phyloP scores from a whole-genome alignment of 2,797 vertebrate species.

The Spinus olivaceus region DNA sequence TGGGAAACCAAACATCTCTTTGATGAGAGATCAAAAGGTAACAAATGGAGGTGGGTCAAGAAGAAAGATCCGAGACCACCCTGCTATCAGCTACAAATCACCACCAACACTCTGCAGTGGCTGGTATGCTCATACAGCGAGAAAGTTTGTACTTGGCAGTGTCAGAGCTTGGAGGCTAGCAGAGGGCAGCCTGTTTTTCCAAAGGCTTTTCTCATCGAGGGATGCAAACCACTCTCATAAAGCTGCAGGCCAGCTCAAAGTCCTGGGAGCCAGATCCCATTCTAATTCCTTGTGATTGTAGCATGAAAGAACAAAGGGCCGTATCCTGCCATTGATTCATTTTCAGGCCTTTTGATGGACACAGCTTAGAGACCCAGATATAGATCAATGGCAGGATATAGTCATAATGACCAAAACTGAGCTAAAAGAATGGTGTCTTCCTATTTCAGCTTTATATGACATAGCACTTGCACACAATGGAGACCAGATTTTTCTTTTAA shows the following conservation, averaged over 20 bases:
- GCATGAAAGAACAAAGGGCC: conserved; percentile 27
- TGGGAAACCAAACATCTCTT: background rate
- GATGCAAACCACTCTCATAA: background rate
- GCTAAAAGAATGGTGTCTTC: conserved; percentile 7
- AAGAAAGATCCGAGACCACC: background rate
- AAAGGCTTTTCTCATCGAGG: background rate
- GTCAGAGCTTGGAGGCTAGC: background rate
- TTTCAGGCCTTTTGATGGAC: background rate
- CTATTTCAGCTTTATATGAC: conserved; percentile 2
- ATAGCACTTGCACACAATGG: background rate
- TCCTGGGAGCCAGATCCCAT: background rate
- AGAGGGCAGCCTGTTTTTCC: background rate
- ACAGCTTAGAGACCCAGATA: background rate
- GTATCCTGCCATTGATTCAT: conserved; percentile 45
- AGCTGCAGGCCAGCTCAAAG: background rate
- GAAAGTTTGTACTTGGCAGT: background rate
- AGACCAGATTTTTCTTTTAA: background rate
- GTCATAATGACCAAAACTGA: background rate
- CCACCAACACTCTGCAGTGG: background rate
- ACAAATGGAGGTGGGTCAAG: background rate
- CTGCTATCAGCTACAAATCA: background rate
- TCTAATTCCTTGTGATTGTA: background rate
- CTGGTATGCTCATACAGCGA: rapidly evolving
- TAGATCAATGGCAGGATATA: conserved; percentile 17
- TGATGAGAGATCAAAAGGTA: background rate